Evolutionary conservation across 2,113 vertebrate genomes (phyloP).

Genomic region (Meriones unguiculatus): DNA sequence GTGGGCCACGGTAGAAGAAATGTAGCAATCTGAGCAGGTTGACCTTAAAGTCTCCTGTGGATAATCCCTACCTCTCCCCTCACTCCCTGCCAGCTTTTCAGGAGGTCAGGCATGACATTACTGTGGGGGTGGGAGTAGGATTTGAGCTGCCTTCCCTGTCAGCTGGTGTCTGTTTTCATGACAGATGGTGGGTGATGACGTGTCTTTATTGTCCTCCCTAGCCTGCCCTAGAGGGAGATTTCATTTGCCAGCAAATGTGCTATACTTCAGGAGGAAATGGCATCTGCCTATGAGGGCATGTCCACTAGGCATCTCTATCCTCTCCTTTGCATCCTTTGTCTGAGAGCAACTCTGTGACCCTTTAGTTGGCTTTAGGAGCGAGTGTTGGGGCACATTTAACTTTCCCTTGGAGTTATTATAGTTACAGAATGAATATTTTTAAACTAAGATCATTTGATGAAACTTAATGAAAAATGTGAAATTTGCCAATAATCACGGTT

Average conservation of each 20-base stretch:
- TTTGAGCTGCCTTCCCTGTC: slow-evolving; percentile 73
- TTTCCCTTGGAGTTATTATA: background rate
- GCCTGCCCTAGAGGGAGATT: slow-evolving; percentile 76
- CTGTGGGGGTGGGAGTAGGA: slow-evolving; percentile 77
- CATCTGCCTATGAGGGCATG: slow-evolving; percentile 66
- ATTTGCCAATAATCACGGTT: background rate
- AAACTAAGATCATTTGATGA: background rate
- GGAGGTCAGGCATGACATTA: slow-evolving; percentile 61
- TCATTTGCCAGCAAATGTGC: slow-evolving; percentile 72
- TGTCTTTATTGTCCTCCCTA: slow-evolving; percentile 73
- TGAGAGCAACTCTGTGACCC: background rate
- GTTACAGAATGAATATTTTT: background rate
- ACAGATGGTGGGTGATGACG: slow-evolving; percentile 82
- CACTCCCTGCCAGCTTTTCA: background rate
- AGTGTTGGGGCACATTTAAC: background rate
- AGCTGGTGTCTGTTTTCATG: slow-evolving; percentile 84
- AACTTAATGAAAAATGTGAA: background rate
- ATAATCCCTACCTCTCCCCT: slow-evolving; percentile 65
- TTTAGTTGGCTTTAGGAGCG: background rate
- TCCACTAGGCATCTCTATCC: slow-evolving; percentile 48
- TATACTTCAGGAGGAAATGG: slow-evolving; percentile 73
- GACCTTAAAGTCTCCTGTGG: slow-evolving; percentile 67
- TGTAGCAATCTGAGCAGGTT: slow-evolving; percentile 69
- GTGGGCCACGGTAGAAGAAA: slow-evolving; percentile 9
- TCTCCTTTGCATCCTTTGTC: background rate